Percentiles rank a stretch among this genome's conserved stretches.
Conservation (phyloP, 1,140 invertebrate genomes). For the Ctenoplectra terminalis region DNA sequence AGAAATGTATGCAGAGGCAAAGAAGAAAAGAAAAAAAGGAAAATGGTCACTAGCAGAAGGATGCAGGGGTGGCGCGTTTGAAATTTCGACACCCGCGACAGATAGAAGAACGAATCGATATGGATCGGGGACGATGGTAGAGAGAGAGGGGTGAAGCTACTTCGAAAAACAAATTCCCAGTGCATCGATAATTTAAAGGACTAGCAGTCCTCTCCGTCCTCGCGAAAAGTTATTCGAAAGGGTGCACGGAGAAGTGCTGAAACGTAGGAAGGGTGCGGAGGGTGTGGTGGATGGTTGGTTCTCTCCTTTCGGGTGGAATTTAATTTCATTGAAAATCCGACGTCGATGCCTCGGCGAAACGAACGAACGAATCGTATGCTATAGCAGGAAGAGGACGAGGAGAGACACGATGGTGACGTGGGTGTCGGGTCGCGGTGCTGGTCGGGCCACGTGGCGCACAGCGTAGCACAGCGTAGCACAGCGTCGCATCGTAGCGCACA, state of each 20-base stretch:
- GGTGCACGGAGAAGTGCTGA: background rate
- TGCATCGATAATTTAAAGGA: constrained; percentile 45
- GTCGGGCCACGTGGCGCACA: constrained; percentile 63
- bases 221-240: constrained; percentile 41
- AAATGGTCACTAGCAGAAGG: too few species aligned
- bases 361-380: constrained; percentile 15
- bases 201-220: background rate
- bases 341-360: constrained; percentile 47
- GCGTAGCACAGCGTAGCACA: background rate
- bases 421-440: constrained; percentile 41
- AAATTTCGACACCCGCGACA: background rate
- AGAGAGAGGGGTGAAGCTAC: background rate
- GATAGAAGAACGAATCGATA: constrained; percentile 7
- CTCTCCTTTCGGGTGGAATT: constrained; percentile 59
- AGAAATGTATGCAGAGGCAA: too few species aligned
- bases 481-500: background rate
- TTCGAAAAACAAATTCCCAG: constrained; percentile 31
- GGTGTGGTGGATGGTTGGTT: background rate
- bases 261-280: background rate
- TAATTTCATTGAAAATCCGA: constrained; percentile 69
- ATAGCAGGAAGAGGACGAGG: background rate
- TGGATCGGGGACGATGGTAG: background rate
- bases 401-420: constrained; percentile 28
- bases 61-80: background rate
- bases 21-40: background rate